Conservation (phyloP, 2,797 vertebrate species). For the Carcharodon carcharias region DNA sequence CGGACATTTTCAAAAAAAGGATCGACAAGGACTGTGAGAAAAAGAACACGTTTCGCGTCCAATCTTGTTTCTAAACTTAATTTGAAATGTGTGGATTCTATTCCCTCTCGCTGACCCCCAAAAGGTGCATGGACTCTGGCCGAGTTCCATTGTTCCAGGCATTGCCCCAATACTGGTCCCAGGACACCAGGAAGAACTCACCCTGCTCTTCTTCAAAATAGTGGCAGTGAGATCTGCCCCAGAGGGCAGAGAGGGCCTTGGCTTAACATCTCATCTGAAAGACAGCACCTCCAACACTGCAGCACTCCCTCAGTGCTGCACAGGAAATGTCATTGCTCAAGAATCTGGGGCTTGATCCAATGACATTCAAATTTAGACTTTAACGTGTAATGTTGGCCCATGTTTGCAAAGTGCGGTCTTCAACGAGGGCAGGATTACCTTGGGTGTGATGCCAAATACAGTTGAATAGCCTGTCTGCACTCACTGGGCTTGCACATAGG, state of each 20-base stretch:
- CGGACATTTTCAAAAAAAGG: not conserved
- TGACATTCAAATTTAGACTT: not conserved
- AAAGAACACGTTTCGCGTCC: not conserved
- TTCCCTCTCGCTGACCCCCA: not conserved
- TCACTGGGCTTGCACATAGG: too few species aligned
- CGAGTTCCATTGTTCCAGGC: not conserved
- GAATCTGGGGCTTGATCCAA: not conserved
- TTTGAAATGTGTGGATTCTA: not conserved
- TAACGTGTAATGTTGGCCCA: too few species aligned
- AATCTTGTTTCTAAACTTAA: not conserved
- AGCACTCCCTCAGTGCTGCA: not conserved
- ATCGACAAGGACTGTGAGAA: not conserved
- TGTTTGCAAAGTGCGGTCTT: not conserved
- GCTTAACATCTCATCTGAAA: too few species aligned
- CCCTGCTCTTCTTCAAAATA: not conserved
- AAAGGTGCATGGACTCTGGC: not conserved
- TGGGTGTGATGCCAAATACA: not conserved
- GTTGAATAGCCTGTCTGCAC: not conserved
- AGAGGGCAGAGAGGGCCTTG: not conserved
- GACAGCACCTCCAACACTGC: not conserved
- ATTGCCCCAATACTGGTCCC: not conserved
- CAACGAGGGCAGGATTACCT: not conserved
- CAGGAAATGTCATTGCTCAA: too few species aligned
- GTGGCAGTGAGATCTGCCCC: not conserved
- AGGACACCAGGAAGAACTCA: not conserved